These are phyloP conservation scores for Uropsilus gracilis DNA, from an alignment of 2,113 vertebrate genomes.

Conservation along the genomic window DNA sequence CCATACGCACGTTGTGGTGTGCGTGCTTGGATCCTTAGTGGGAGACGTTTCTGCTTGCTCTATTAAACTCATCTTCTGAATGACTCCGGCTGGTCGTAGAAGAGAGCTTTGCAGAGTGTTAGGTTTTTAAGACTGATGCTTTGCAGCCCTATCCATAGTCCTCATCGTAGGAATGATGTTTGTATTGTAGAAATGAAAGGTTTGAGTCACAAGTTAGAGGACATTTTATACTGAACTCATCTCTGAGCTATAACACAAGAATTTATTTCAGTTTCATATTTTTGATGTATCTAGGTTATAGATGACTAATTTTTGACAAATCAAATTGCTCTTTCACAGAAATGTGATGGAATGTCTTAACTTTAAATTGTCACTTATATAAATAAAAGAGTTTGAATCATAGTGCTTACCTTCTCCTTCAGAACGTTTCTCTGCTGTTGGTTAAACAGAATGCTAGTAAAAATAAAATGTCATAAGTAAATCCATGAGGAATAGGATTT, in stretches of 20 bases:
- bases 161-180: neutral
- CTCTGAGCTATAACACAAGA: neutral
- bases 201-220: neutral
- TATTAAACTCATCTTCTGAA: neutral
- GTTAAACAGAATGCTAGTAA: neutral
- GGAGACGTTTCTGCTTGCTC: neutral
- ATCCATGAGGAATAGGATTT: neutral
- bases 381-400: neutral
- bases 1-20: neutral
- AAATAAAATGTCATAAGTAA: too few species aligned
- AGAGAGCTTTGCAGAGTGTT: neutral
- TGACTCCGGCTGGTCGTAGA: neutral
- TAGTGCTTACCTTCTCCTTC: neutral
- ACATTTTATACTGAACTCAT: neutral
- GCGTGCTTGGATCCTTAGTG: neutral
- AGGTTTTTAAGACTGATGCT: neutral
- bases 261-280: neutral
- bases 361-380: constrained; percentile 1
- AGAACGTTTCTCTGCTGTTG: neutral
- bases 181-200: neutral
- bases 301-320: neutral
- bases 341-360: neutral
- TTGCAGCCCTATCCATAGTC: neutral
- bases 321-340: neutral
- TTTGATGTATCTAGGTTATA: neutral